Evolutionary conservation across 2,888 invertebrate species (phyloP).

Genomic region (Agrotis puta): DNA sequence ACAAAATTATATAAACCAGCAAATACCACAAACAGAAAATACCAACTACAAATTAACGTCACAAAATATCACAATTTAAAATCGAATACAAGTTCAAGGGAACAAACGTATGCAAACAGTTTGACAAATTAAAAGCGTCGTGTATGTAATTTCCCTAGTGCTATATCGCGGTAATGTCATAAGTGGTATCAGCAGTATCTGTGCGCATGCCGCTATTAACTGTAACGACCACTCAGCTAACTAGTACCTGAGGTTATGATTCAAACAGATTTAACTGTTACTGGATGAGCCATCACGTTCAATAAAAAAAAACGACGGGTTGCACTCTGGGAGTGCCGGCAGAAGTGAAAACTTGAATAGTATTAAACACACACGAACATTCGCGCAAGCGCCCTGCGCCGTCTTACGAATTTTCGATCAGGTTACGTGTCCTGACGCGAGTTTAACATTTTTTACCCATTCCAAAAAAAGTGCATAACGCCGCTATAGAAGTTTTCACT

Average conservation of each 20-base stretch:
- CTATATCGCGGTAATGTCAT: constrained; percentile 42
- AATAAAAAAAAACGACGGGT: too few relatives aligned
- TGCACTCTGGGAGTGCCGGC: too few relatives aligned
- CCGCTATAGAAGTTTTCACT: too few relatives aligned
- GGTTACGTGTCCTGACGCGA: too few relatives aligned
- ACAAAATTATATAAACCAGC: not conserved
- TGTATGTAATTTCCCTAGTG: constrained; percentile 46
- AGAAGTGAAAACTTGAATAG: too few relatives aligned
- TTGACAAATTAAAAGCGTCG: constrained; percentile 39
- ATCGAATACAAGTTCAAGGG: constrained; percentile 10
- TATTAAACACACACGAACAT: too few relatives aligned
- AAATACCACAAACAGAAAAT: not conserved
- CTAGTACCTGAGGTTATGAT: constrained; percentile 19
- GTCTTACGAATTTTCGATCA: too few relatives aligned
- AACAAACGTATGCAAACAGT: too few relatives aligned
- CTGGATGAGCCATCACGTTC: constrained; percentile 27
- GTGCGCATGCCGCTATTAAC: constrained; percentile 28
- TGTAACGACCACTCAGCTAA: constrained; percentile 47
- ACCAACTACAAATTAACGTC: not conserved
- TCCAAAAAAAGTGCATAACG: too few relatives aligned
- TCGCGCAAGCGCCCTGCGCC: too few relatives aligned
- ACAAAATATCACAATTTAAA: constrained; percentile 9
- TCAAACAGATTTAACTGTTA: not conserved
- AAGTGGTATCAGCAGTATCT: constrained; percentile 44
- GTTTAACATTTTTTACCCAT: too few relatives aligned